Conservation (phyloP, 2,888 invertebrate genomes). For the Hecatera dysodea region DNA sequence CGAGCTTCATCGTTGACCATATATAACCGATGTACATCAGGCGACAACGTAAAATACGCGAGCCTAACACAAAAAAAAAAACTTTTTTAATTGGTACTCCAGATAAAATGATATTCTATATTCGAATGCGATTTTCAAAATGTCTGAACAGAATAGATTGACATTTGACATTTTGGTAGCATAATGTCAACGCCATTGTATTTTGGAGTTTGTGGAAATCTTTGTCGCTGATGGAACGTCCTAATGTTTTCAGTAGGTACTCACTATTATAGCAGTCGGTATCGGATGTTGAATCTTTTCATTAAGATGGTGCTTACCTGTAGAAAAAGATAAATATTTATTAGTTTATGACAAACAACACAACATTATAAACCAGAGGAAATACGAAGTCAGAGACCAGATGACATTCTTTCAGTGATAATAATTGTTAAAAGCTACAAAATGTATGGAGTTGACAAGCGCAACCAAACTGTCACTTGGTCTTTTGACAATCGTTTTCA, state of each 20-base stretch:
- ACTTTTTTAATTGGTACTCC: not conserved
- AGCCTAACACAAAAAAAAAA: too few relatives aligned
- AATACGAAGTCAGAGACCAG: not conserved
- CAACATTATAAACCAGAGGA: not conserved
- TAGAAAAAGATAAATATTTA: not conserved
- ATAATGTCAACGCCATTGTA: not conserved
- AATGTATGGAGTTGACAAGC: too few relatives aligned
- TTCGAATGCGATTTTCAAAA: not conserved
- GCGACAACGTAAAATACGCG: too few relatives aligned
- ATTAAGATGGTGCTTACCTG: constrained; percentile 48
- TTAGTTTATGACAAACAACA: not conserved
- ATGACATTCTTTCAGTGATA: not conserved
- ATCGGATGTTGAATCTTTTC: constrained; percentile 3
- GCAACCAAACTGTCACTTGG: too few relatives aligned
- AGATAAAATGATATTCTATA: not conserved
- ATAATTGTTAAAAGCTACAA: not conserved
- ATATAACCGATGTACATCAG: too few relatives aligned
- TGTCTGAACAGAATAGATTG: not conserved
- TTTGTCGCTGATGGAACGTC: not conserved
- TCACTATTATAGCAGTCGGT: constrained; percentile 14
- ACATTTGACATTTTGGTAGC: not conserved
- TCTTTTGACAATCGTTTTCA: too few relatives aligned
- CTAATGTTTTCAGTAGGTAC: constrained; percentile 35
- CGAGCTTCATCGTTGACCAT: too few relatives aligned
- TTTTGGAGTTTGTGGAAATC: too few relatives aligned